Base-by-base conservation (phyloP, 2,113 vertebrate genomes). In the Festucalex cinctus region DNA sequence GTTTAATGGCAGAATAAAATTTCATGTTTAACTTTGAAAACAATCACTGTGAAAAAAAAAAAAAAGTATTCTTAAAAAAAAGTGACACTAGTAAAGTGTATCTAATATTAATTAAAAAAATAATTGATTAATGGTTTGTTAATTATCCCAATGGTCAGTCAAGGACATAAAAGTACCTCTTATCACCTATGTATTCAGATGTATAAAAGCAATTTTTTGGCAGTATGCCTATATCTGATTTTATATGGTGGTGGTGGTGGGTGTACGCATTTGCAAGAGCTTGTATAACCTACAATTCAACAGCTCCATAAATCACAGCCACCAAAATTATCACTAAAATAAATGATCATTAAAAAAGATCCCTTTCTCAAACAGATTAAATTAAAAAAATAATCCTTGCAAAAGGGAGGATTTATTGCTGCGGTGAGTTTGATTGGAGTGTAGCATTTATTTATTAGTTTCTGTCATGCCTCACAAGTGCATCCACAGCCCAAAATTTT, bases 281-380 rank as follows among this genome's bases (percentile, higher is more conserved):
- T 41, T n/a, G 35, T 37, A 37, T 36, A 22, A 39, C 3, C 12
- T 54, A 10, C n/a, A n/a, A 51, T 51, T 24, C 24, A 54, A 26
- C 36, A 39, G 12, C 20, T 41, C 4, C 32, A 36, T 41, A 61
- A 61, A 61, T 41, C 59, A 61, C 1, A 22, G 9, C 35, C 35
- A 24, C 22, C 53, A 56, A 56, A 56, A 28, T 26, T 24, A 43
- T 22, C 37, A 16, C 9, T 20, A 59, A 59, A 59, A 59, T 59
- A 59, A 59, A 59, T 59, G 32, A 59, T 36, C 57, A 59, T 37
- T 36, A 59, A 37, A n/a, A 37, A 60, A 32, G n/a, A 22, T n/a
- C 3, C 6, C 59, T 41, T n/a, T 61, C 59, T 61, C n/a, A 39
- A 39, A 61, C 10, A 24, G 59, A 41, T 41, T 39, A 61, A 24